Conservation (phyloP, 2,113 vertebrate species). For the Ardeotis arabs region DNA sequence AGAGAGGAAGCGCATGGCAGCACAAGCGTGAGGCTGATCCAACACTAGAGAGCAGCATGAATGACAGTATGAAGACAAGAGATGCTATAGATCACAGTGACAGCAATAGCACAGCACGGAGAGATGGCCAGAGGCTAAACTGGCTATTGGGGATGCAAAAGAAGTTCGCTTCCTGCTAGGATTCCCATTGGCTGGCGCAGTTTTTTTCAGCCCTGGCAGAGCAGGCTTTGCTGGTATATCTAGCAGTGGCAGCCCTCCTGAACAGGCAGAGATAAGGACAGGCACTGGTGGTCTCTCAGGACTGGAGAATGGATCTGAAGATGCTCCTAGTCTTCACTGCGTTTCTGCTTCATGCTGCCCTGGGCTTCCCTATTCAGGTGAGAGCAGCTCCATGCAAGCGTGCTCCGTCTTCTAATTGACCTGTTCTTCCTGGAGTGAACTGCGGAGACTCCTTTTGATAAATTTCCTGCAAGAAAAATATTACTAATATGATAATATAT, state of each 20-base stretch:
- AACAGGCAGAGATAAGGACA: background rate
- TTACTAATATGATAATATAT: background rate
- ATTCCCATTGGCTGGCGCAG: conserved; percentile 36
- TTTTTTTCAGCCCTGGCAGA: background rate
- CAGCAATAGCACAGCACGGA: background rate
- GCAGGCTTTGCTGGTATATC: conserved; percentile 53
- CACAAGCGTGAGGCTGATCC: background rate
- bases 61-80: background rate
- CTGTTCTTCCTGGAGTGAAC: background rate
- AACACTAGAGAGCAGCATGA: background rate
- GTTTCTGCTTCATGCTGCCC: background rate
- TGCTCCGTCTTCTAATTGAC: background rate
- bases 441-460: background rate
- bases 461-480: background rate
- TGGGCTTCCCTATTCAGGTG: conserved; percentile 52
- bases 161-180: background rate
- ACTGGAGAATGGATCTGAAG: background rate
- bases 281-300: background rate
- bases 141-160: background rate
- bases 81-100: background rate
- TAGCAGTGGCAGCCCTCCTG: background rate
- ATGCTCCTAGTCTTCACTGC: background rate
- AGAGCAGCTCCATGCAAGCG: background rate
- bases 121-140: conserved; percentile 29
- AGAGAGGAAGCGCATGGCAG: background rate